Evolutionary conservation across 2,888 invertebrate species (phyloP).

Genomic region (Caenorhabditis sinica): DNA sequence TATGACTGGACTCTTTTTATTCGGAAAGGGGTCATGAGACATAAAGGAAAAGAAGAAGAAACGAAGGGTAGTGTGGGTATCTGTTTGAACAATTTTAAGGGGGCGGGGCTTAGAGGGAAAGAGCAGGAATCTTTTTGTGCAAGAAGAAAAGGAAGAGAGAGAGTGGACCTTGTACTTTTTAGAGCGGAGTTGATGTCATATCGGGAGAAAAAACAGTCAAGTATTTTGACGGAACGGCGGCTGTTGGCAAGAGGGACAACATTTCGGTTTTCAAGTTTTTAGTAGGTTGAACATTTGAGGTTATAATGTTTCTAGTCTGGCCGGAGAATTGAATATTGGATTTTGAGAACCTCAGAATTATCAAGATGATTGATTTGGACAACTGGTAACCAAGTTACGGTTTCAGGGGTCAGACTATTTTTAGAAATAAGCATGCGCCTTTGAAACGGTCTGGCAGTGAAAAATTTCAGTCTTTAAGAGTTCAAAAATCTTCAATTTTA

Average conservation of each 20-base stretch:
- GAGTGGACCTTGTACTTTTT: conserved; percentile 54
- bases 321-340: background rate
- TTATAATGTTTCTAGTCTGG: too few relatives aligned
- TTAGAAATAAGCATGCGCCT: too few relatives aligned
- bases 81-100: conserved; percentile 28
- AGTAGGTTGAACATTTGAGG: background rate
- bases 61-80: conserved; percentile 25
- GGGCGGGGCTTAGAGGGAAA: conserved; percentile 23
- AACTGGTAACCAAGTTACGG: too few relatives aligned
- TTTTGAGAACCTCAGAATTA: too few relatives aligned
- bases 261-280: background rate
- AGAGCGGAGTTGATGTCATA: conserved; percentile 54
- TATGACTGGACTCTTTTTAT: conserved; percentile 23
- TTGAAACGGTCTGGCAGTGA: too few relatives aligned
- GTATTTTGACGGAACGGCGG: conserved; percentile 2
- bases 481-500: too few relatives aligned
- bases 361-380: too few relatives aligned
- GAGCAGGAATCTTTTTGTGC: background rate
- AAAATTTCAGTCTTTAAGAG: too few relatives aligned
- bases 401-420: too few relatives aligned
- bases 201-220: background rate
- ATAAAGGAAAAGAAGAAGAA: conserved; percentile 17
- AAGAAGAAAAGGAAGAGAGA: background rate
- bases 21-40: conserved; percentile 20
- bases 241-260: background rate